Evolutionary conservation across 1,140 invertebrate species (phyloP), one percentile per base, ranked within the genome.

Genomic region (Neodiprion virginianus): DNA sequence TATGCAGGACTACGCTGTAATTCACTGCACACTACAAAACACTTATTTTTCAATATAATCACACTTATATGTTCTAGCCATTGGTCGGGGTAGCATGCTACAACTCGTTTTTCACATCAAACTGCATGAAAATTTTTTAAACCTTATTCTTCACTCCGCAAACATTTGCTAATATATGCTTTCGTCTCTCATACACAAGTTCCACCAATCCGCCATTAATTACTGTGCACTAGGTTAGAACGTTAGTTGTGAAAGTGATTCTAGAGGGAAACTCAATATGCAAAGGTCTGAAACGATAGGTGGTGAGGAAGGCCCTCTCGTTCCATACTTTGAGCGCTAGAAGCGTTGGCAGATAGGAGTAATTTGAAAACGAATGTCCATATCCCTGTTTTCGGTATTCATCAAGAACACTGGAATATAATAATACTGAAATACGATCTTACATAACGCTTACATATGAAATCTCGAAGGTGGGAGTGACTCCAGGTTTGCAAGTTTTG

Each of bases 171-270:
- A 8, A 61, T 14, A 61, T 61, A 61, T 8, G 11, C n/a, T 61
- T 7, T 61, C 53, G n/a, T 5, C 53, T 40, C 28, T 40, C 53
- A 17, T 61, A 61, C 53, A 61, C 11, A 40, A 61, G 28, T 61
- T 8, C 53, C 8, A 61, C 53, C 53, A 61, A 61, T 61, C 53
- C 53, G 53, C 53, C 53, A 61, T 61, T 61, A 61, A 61, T 61
- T 61, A 61, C 53, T 61, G 11, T 61, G 53, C 53, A 61, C 11
- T 61, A 61, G 53, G 53, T 61, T 61, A 61, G 53, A 40, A 40
- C 28, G 28, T 5, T 40, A 40, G 28, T 40, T 40, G 28, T 40
- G 28, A 40, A 40, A 17, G n/a, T 61, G 11, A 14, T 17, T 12
- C 11, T 61, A 17, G 53, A 61, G 11, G 4, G 53, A 8, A 61